Evolutionary conservation across 2,797 vertebrate genomes (phyloP).

Genomic region (Sebastes matsubarae): DNA sequence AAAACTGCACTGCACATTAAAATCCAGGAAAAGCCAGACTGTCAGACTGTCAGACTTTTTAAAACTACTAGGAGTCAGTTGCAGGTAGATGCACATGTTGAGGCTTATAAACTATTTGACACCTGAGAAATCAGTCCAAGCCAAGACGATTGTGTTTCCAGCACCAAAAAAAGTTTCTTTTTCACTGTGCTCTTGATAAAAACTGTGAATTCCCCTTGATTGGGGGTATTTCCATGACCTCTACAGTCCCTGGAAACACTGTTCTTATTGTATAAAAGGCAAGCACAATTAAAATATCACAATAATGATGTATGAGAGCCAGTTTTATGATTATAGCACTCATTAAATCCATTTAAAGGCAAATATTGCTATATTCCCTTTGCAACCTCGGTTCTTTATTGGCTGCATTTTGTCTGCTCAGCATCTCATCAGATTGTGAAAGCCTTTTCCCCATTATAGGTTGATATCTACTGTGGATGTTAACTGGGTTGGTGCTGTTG

Average conservation of each 20-base stretch:
- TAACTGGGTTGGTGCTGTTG: slow-evolving; percentile 30
- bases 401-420: slow-evolving; percentile 43
- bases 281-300: not conserved
- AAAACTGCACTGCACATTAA: not conserved
- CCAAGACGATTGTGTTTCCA: not conserved
- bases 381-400: slow-evolving; percentile 8
- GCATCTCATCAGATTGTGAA: slow-evolving; percentile 37
- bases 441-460: slow-evolving; percentile 32
- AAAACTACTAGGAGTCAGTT: not conserved
- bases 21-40: not conserved
- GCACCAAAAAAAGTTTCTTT: not conserved
- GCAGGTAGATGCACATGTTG: not conserved
- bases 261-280: not conserved
- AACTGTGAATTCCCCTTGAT: not conserved
- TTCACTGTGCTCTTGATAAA: not conserved
- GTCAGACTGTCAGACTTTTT: not conserved
- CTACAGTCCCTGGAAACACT: not conserved
- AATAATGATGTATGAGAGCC: not conserved
- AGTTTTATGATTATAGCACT: slow-evolving; percentile 24
- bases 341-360: slow-evolving; percentile 20
- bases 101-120: not conserved
- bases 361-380: slow-evolving; percentile 20
- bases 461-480: slow-evolving; percentile 38
- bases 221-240: not conserved
- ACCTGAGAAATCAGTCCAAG: not conserved